Percentiles rank a stretch among this genome's conserved stretches.
Conservation (phyloP, 1,140 invertebrate species). For the Apocrypta bakeri region DNA sequence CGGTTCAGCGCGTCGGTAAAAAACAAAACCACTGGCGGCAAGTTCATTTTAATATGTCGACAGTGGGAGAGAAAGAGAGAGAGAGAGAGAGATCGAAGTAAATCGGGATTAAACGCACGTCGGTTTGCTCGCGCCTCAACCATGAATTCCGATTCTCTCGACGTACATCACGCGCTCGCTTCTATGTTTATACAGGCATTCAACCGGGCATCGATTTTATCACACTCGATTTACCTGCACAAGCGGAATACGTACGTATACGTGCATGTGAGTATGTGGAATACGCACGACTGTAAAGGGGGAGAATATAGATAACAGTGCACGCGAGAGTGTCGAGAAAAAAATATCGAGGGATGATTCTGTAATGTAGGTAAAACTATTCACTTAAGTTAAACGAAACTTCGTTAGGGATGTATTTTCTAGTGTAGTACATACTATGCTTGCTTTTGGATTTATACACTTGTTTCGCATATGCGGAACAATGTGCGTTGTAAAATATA, state of each 20-base stretch:
- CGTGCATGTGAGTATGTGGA: neutral
- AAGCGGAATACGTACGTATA: neutral
- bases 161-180: constrained; percentile 5
- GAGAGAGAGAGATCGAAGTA: neutral
- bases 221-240: constrained; percentile 38
- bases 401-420: too few relatives aligned
- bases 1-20: neutral
- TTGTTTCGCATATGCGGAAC: too few relatives aligned
- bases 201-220: constrained; percentile 38
- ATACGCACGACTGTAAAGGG: neutral
- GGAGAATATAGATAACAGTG: neutral
- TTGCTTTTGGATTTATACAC: too few relatives aligned
- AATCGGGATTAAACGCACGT: constrained; percentile 41
- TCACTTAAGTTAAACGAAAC: neutral
- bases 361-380: neutral
- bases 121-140: constrained; percentile 14
- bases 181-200: constrained; percentile 39
- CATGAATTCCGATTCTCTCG: constrained; percentile 37
- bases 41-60: constrained; percentile 22
- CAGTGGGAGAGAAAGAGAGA: neutral
- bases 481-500: too few relatives aligned
- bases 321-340: neutral
- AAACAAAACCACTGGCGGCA: neutral
- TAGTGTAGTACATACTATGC: too few relatives aligned
- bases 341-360: neutral